Base-by-base conservation (phyloP, 1,140 invertebrate species). In the Caenorhabditis brenneri region DNA sequence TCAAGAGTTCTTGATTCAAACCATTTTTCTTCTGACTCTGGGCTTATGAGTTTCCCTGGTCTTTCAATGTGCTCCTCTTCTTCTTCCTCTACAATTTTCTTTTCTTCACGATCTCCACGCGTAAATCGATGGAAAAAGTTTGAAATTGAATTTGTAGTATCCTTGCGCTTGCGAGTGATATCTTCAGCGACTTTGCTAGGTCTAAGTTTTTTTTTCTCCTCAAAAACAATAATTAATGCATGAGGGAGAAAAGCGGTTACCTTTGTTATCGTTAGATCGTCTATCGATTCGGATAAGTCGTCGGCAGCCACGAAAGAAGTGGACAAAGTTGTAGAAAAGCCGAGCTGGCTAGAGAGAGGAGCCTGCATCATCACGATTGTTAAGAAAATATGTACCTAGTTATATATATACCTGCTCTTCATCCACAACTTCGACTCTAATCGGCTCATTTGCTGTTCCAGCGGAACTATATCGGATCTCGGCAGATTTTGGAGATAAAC, bases 101-200 rank as follows among this genome's bases (percentile, higher is more conserved):
- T 80, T 24, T 83, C 69, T 58, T 83, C 82, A 10, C 65, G 49
- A 16, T 83, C 82, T 29, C 49, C 48, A 1, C 80, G 80, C 4
- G 69, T 79, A 16, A 83, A 79, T 22, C 82, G 69, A 58, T 83
- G 82, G 27, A 83, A 83, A 31, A 83, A 83, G 27, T 83, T 83
- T 15, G 82, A 53, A n/a, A 83, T 55, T 0, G 82, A 79, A 24
- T 51, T 80, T 0, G 82, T 58, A 5, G 82, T 83, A 22, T 83
- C 82, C 51, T 79, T 83, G 2, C 82, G 31, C 58, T 58, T 78
- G 1, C 55, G 42, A n/a, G 36, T 79, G 16, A 65, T 22, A 19
- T 83, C 82, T n/a, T 83, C 82, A 6, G 65, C 78, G 9, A 51
- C n/a, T 83, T 83, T 83, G 12, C 82, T 51, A 7, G 65, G 48